A percentile compares a stretch with the other conserved stretches of the same genome.
Evolutionary conservation across 2,797 vertebrate genomes (phyloP).

Genomic region (Mormyrops attenuatus): DNA sequence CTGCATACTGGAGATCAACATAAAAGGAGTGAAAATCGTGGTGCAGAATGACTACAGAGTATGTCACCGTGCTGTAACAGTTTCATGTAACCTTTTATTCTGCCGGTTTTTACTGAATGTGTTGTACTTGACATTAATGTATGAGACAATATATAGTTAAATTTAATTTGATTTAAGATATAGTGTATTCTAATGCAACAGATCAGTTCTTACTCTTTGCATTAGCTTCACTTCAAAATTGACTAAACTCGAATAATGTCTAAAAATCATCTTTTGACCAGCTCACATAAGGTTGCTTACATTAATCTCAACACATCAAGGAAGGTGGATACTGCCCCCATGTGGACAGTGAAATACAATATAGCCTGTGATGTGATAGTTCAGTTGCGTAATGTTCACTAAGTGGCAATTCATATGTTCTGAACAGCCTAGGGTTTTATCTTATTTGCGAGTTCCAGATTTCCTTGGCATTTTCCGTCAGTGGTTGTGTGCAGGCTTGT

Average conservation of each 20-base stretch:
- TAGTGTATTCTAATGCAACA: not conserved
- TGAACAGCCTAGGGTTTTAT: not conserved
- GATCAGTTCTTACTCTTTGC: not conserved
- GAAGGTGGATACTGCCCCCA: slow-evolving; percentile 24
- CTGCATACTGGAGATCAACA: slow-evolving; percentile 86
- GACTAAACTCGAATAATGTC: not conserved
- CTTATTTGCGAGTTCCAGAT: not conserved
- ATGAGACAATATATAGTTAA: not conserved
- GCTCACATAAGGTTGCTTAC: not conserved
- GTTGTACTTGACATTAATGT: not conserved
- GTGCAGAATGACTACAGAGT: slow-evolving; percentile 82
- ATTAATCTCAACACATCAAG: not conserved
- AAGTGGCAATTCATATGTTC: not conserved
- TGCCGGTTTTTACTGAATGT: not conserved
- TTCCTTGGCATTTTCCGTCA: not conserved
- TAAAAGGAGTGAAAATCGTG: slow-evolving; percentile 87
- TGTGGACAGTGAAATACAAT: slow-evolving; percentile 32
- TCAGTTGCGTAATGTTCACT: not conserved
- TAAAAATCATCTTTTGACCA: not conserved
- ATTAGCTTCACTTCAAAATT: not conserved
- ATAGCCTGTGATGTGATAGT: slow-evolving; percentile 4
- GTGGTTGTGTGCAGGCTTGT: not conserved
- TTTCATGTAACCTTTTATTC: not conserved
- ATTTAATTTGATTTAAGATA: not conserved
- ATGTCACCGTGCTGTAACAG: slow-evolving; percentile 22